These are phyloP conservation scores for Tangara arthus DNA, from an alignment of 2,797 vertebrate species.

Conservation along the genomic window DNA sequence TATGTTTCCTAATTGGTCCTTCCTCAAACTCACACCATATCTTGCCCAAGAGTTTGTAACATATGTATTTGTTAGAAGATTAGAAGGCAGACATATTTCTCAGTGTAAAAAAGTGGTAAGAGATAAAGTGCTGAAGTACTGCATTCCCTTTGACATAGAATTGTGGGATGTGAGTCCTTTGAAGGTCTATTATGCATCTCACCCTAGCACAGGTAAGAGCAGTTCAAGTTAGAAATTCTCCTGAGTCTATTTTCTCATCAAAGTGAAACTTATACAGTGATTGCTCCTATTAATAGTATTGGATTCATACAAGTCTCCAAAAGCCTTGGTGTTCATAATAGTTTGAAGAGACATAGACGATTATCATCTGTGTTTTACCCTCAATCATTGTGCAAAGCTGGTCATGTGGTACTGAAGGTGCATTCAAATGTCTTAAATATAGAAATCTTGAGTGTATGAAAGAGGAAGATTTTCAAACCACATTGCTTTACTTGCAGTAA, in stretches of 20 bases:
- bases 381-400: not conserved
- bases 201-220: not conserved
- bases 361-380: not conserved
- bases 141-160: not conserved
- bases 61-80: not conserved
- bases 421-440: not conserved
- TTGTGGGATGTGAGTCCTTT: not conserved
- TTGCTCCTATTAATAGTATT: not conserved
- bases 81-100: not conserved
- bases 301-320: not conserved
- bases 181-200: not conserved
- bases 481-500: not conserved
- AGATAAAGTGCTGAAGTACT: not conserved
- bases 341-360: not conserved
- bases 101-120: not conserved
- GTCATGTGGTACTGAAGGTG: not conserved
- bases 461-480: not conserved
- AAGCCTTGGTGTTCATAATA: not conserved
- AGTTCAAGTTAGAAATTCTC: not conserved
- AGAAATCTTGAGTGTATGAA: not conserved
- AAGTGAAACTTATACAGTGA: not conserved
- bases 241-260: not conserved
- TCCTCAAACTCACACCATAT: not conserved
- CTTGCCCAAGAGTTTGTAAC: not conserved
- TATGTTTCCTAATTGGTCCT: not conserved